These are phyloP conservation scores for Parnassius apollo DNA, from an alignment of 2,888 invertebrate species.

Conservation along the genomic window DNA sequence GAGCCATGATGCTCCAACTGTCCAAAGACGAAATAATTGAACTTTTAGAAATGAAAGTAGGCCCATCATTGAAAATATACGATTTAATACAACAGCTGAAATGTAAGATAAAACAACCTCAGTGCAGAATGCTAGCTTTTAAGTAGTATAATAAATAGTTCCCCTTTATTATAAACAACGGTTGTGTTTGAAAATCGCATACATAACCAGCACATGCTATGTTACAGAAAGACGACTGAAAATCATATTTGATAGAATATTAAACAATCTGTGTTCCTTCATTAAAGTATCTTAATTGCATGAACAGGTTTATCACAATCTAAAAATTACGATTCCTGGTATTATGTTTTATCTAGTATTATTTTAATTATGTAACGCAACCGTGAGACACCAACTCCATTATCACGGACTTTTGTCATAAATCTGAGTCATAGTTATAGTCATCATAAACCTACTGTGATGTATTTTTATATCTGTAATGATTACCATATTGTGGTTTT, in stretches of 20 bases:
- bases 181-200: background rate
- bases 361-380: no score
- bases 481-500: no score
- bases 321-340: no score
- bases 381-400: no score
- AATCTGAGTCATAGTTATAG: no score
- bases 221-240: background rate
- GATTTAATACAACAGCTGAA: conserved; percentile 96
- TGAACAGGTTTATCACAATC: no score
- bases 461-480: no score
- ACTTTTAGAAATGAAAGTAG: conserved; percentile 95
- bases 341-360: no score
- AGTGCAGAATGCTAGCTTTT: conserved; percentile 72
- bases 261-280: no score
- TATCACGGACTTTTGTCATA: no score
- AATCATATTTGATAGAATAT: background rate
- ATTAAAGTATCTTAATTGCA: no score
- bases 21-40: conserved; percentile 95
- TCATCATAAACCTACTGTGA: no score
- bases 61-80: conserved; percentile 95
- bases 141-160: conserved; percentile 40
- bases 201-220: background rate
- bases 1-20: conserved; percentile 88
- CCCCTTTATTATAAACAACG: background rate
- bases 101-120: conserved; percentile 89